Base-by-base conservation (phyloP, 2,888 invertebrate species). In the Dasysyrphus tricinctus region DNA sequence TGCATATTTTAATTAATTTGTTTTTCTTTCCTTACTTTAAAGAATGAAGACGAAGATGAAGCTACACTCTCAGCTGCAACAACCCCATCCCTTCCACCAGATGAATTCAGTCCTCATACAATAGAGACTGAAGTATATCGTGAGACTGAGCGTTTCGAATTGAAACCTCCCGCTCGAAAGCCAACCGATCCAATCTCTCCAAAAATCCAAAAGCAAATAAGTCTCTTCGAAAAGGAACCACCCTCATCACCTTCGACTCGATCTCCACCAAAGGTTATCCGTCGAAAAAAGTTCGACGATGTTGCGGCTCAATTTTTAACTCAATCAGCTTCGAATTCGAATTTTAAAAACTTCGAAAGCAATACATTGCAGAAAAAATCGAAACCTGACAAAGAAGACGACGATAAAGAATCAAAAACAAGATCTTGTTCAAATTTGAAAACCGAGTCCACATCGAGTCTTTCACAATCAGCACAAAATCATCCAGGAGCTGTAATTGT, bases 41-140 rank as follows among this genome's bases (percentile, higher is more conserved):
- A 82, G 57, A 93, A 88, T 14, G 93, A 94, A 14, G 94, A 94
- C 9, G 93, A 93, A 88, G 94, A 94, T 79, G 94, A 94, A 85
- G 94, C 94, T 76, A 94, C 94, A 0, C 89, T 94, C 14, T 94
- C 94, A 51, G 92, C 92, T 19, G 94, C 94, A 70, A 93, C 93
- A 0, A 93, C 93, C 90, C 89, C 92, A 7, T 63, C 92, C 9
- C 85, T 92, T 75, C 91, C 91, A 14, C 81, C 86, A 14, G 90
- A 90, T 63, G 90, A 92, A 24, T 88, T 89, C 8, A 89, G 89
- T 89, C 91, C 54, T 44, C 78, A 86, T 24, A 78, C 75, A 6
- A 75, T 76, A 2, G 86, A 86, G n/a, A 37, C 75, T 9, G 86
- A 86, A 47, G 47, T 78, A 6, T 61, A 57, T 8, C 78, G 82